Evolutionary conservation across 2,888 invertebrate genomes (phyloP), one percentile per base, ranked within the genome.

Genomic region (Pristionchus fissidentatus): DNA sequence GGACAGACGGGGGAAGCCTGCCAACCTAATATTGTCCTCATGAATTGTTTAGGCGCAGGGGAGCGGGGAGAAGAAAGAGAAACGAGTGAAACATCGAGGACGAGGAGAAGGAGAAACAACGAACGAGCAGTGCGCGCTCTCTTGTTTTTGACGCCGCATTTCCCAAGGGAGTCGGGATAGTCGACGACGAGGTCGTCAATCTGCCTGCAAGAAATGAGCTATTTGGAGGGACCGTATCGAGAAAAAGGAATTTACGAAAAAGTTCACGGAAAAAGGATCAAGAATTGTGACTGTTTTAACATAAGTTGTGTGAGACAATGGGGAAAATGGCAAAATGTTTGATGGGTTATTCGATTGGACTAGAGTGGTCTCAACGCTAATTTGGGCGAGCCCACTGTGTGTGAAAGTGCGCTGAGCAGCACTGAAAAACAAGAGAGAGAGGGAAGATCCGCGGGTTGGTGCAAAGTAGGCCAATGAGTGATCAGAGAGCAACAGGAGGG

Each of bases 41-140:
- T 70, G 70, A 70, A 70, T 70, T 70, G 70, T 70, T 70, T 70
- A 70, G 70, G 70, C n/a, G 70, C 41, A 35, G 43, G n/a, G 70
- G 70, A 70, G 70, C 41, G n/a, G 22, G 66, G 7, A 38, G 66
- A 41, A n/a, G 41, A 19, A 15, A 35, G 70, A 32, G 70, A 70
- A 70, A 70, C 70, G 43, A 70, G 70, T 41, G 70, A 70, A 70
- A 38, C 41, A 70, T 70, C 41, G 70, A n/a, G 19, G 15, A 70
- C 38, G 35, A n/a, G 15, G 62, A 38, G 38, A 66, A 38, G 38
- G 38, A 22, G 57, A 57, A 22, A n/a, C n/a, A n/a, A n/a, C n/a
- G n/a, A n/a, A n/a, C n/a, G n/a, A 26, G 57, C 22, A 26, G 60
- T 10, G 60, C 5, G 29, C 60, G 43, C 41, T 43, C 41, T 41